These are phyloP conservation scores for Podarcis cretensis DNA, from an alignment of 2,113 vertebrate species.

Conservation along the genomic window DNA sequence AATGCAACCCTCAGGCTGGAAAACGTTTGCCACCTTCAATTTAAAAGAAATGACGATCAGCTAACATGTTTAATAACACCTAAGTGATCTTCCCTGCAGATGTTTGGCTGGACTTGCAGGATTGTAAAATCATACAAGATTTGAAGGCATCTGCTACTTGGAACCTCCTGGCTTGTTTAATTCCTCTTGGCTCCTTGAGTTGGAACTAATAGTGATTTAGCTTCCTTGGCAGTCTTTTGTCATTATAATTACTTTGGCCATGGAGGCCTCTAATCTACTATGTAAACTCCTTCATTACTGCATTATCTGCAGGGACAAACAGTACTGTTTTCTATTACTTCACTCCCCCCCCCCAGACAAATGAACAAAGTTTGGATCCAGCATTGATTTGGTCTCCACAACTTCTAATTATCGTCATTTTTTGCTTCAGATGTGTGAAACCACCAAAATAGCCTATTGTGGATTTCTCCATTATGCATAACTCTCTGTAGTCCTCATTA, in stretches of 20 bases:
- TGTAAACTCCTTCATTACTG: not conserved
- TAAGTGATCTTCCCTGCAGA: constrained; percentile 19
- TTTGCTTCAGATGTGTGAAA: not conserved
- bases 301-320: not conserved
- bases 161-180: constrained; percentile 30
- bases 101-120: constrained; percentile 22
- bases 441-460: not conserved
- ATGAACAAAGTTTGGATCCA: constrained; percentile 30
- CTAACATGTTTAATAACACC: not conserved
- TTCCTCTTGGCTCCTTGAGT: constrained; percentile 16
- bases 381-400: not conserved
- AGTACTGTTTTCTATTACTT: not conserved
- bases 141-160: not conserved
- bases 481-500: not conserved
- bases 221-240: constrained; percentile 36
- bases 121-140: not conserved
- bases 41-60: constrained; percentile 18
- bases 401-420: not conserved
- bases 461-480: not conserved
- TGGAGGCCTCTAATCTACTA: constrained; percentile 38
- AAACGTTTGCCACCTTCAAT: not conserved
- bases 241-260: constrained; percentile 20
- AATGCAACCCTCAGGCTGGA: no score
- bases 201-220: constrained; percentile 34
- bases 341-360: not conserved